phyloP scores from a whole-genome alignment of 2,888 invertebrate species.

The Apamea monoglypha region DNA sequence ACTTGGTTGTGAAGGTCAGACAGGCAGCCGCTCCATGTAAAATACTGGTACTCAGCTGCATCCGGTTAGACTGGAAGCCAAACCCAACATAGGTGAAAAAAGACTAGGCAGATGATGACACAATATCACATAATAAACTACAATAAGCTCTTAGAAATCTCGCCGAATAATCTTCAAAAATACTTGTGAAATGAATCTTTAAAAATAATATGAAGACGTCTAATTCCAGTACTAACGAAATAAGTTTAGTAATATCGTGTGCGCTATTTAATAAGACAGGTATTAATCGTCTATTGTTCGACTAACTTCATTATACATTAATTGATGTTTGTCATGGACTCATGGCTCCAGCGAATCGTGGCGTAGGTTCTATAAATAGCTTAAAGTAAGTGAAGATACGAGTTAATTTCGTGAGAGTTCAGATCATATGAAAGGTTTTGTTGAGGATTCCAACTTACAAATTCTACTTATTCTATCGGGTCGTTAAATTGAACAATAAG shows the following conservation, averaged over 20 bases:
- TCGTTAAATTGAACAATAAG: neutral
- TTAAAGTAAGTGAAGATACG: slow-evolving; percentile 1
- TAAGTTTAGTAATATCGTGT: slow-evolving; percentile 16
- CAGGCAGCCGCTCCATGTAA: no score
- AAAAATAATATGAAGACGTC: neutral
- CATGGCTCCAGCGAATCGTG: slow-evolving; percentile 7
- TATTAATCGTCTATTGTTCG: slow-evolving; percentile 54
- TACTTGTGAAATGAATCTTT: neutral
- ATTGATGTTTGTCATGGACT: slow-evolving; percentile 48
- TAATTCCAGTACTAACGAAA: neutral
- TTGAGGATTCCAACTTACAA: neutral
- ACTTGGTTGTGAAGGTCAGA: no score
- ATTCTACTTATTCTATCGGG: neutral
- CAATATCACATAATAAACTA: neutral
- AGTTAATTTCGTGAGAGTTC: neutral
- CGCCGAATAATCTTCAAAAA: neutral
- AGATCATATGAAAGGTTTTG: neutral
- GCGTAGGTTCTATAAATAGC: slow-evolving; percentile 44
- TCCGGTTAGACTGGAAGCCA: no score
- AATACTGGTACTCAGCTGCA: no score
- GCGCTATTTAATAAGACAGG: slow-evolving; percentile 36
- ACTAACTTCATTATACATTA: slow-evolving; percentile 46
- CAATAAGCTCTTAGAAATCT: neutral
- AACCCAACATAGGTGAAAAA: no score
- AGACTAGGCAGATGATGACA: neutral